A percentile compares a stretch with the other conserved stretches of the same genome.
Conservation (phyloP, 2,113 vertebrate genomes). For the Pica pica region DNA sequence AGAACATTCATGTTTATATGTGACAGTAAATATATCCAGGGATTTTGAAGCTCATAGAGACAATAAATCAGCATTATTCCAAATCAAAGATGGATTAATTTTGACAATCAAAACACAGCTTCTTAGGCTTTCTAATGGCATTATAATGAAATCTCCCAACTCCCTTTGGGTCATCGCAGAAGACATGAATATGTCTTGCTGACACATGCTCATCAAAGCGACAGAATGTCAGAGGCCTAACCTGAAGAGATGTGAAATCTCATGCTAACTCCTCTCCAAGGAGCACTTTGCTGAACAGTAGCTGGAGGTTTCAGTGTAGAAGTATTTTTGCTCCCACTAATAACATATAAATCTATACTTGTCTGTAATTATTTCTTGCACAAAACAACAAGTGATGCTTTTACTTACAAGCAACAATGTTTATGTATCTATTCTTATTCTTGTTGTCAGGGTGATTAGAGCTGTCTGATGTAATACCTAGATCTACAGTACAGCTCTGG, state of each 20-base stretch:
- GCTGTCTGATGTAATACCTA: slow-evolving; percentile 86
- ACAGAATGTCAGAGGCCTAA: neutral
- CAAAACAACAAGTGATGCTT: neutral
- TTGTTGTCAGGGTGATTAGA: slow-evolving; percentile 94
- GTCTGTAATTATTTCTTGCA: neutral
- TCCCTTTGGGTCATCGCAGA: neutral
- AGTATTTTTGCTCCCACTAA: neutral
- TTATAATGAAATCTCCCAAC: neutral
- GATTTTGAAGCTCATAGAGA: slow-evolving; percentile 4
- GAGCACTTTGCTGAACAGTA: neutral
- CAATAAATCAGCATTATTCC: neutral
- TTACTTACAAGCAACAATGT: slow-evolving; percentile 92
- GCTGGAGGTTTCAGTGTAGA: neutral
- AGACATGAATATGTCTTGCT: neutral
- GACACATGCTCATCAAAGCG: neutral
- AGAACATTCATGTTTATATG: neutral
- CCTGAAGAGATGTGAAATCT: neutral
- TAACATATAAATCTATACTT: neutral
- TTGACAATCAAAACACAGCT: slow-evolving; percentile 10
- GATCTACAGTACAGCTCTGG: slow-evolving; percentile 87
- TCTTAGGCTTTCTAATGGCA: slow-evolving; percentile 20
- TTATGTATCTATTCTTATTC: slow-evolving; percentile 92
- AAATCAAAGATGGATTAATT: slow-evolving; percentile 29
- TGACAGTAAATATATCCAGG: neutral
- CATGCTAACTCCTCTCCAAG: neutral